Evolutionary conservation across 2,113 vertebrate genomes (phyloP), one percentile per base, ranked within the genome.

Genomic region (Rhineura floridana): DNA sequence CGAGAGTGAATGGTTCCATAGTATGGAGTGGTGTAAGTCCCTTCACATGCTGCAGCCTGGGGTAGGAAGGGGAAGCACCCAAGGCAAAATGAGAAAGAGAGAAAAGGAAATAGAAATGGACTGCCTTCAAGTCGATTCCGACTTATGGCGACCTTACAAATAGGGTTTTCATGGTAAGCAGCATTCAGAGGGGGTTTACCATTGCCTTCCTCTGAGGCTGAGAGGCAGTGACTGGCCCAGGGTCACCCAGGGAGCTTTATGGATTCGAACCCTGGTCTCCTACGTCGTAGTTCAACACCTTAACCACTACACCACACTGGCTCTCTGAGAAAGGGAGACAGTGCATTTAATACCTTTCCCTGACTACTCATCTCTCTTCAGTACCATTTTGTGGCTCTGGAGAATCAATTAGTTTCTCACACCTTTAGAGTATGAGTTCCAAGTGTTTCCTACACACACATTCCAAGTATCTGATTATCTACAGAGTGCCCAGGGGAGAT

Each of bases 341-440:
- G 25, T 36, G 3, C 30, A 69, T 52, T 87, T 59, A 55, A 44
- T 39, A 85, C 33, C 63, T 80, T 84, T 30, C 62, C 67, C 87
- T 90, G 25, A 30, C 87, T 90, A 87, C 30, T 87, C 69, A 13
- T 48, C 75, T 87, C 50, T 48, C 75, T 87, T 46, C 69, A n/a
- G 7, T 50, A 88, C 4, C 59, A 46, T 63, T 86, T 62, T 33
- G 69, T 44, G 72, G 0, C 3, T 84, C 3, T 65, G 39, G 77
- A 67, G 78, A 48, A 89, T 77, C 44, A 90, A n/a, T 69, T 39
- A 30, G 1, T 55, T 3, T 46, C 65, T 85, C 62, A 90, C 33
- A 83, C 48, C 13, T 0, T 0, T 81, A 30, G 72, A 88, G 90
- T 62, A 67, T 88, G 89, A 59, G 48, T 62, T 87, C n/a, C 15